Evolutionary conservation across 2,113 vertebrate genomes (phyloP).

Genomic region (Indicator maculatus): DNA sequence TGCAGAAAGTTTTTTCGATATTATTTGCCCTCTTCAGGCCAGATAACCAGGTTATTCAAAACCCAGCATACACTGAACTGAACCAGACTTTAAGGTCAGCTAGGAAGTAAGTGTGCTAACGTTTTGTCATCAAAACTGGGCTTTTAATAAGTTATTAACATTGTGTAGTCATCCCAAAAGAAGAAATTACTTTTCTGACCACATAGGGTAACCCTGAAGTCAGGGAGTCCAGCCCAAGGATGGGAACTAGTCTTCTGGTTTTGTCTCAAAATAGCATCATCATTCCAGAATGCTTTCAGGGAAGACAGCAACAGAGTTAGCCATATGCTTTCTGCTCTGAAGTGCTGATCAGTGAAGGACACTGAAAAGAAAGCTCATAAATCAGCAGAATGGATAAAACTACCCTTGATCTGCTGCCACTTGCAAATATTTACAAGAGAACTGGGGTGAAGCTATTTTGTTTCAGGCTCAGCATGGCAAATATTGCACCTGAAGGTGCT

Average conservation of each 20-base stretch:
- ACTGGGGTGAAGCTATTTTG: neutral
- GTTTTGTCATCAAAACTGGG: neutral
- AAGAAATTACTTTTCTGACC: neutral
- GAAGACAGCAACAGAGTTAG: neutral
- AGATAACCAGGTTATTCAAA: neutral
- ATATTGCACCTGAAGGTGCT: neutral
- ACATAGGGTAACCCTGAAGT: neutral
- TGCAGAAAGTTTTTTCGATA: neutral
- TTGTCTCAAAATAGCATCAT: constrained; percentile 35
- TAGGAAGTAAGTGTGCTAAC: neutral
- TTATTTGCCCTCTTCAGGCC: neutral
- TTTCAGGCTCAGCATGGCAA: neutral
- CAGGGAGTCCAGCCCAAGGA: neutral
- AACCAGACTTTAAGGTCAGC: neutral
- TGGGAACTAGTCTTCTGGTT: constrained; percentile 21
- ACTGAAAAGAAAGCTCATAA: neutral
- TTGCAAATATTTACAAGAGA: neutral
- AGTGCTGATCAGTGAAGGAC: neutral
- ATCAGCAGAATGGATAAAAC: neutral
- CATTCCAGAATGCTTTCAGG: neutral
- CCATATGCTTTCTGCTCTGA: neutral
- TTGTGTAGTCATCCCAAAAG: neutral
- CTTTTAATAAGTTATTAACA: neutral
- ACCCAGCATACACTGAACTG: neutral
- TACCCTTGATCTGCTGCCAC: neutral